A percentile compares a stretch with the other conserved stretches of the same genome.
Conservation (phyloP, 2,113 vertebrate genomes). For the Thomomys bottae region DNA sequence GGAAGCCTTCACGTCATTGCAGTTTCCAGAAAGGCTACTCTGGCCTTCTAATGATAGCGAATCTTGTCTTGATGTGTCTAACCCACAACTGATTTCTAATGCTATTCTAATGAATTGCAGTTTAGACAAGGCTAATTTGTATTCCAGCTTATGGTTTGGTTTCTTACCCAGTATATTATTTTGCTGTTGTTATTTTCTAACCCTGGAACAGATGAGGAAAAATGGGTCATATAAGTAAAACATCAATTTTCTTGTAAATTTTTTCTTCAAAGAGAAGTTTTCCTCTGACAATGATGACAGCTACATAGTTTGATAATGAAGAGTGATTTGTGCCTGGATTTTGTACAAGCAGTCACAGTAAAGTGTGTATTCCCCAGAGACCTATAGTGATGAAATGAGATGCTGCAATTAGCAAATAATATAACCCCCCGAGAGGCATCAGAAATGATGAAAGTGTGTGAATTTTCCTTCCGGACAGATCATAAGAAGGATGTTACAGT, state of each 20-base stretch:
- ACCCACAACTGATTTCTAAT: neutral
- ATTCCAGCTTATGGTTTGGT: neutral
- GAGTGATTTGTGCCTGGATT: conserved; percentile 46
- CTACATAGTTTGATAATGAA: conserved; percentile 57
- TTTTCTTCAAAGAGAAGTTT: conserved; percentile 48
- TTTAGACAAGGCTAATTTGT: too few relatives aligned
- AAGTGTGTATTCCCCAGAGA: conserved; percentile 41
- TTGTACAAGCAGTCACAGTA: conserved; percentile 35
- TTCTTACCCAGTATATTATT: neutral
- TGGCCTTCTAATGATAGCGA: neutral
- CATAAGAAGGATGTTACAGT: conserved; percentile 60
- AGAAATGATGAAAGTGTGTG: neutral
- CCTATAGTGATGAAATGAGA: conserved; percentile 46
- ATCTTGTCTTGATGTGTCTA: neutral
- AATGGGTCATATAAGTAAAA: conserved; percentile 45
- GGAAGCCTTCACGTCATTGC: neutral
- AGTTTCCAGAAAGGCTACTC: neutral
- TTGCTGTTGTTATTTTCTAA: neutral
- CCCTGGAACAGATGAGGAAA: neutral
- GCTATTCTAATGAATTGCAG: fast-evolving
- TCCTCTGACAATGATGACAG: conserved; percentile 49
- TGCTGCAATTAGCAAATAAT: conserved; percentile 50
- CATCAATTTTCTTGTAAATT: conserved; percentile 61
- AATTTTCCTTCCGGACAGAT: conserved; percentile 40
- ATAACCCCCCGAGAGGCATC: conserved; percentile 7